Conservation (phyloP, 1,140 invertebrate genomes). For the Ladona fulva region DNA sequence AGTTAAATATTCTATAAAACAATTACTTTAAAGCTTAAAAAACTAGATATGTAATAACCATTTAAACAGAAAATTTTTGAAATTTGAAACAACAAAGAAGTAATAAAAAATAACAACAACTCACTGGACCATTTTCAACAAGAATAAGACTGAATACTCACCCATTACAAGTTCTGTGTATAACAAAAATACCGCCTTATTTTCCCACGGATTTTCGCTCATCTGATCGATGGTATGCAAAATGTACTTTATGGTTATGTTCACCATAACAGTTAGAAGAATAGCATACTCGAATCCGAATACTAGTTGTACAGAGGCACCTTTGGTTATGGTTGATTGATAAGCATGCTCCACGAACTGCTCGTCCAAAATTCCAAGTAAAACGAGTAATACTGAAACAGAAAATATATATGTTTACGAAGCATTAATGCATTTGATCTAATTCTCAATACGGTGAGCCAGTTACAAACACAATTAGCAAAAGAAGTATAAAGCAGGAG, state of each 20-base stretch:
- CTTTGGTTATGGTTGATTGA: conserved; percentile 85
- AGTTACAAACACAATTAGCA: too few relatives aligned
- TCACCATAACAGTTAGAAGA: conserved; percentile 84
- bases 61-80: too few relatives aligned
- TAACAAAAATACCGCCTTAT: conserved; percentile 93
- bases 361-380: conserved; percentile 76
- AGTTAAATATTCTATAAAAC: too few relatives aligned
- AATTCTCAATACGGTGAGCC: too few relatives aligned
- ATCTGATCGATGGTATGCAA: conserved; percentile 90
- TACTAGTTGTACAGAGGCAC: conserved; percentile 94
- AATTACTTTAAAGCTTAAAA: too few relatives aligned
- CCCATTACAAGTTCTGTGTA: conserved; percentile 96
- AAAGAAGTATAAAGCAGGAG: too few relatives aligned
- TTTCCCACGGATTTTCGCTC: conserved; percentile 97
- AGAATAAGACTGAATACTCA: conserved; percentile 37
- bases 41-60: too few relatives aligned
- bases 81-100: too few relatives aligned
- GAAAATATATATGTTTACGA: not conserved
- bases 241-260: conserved; percentile 91
- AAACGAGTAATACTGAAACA: conserved; percentile 53
- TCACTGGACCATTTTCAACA: too few relatives aligned
- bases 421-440: too few relatives aligned
- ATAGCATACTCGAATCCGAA: conserved; percentile 99
- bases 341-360: conserved; percentile 92
- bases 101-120: too few relatives aligned